These are phyloP conservation scores for Gadopsis bispinosus DNA, from an alignment of 2,797 vertebrate genomes.

Conservation along the genomic window DNA sequence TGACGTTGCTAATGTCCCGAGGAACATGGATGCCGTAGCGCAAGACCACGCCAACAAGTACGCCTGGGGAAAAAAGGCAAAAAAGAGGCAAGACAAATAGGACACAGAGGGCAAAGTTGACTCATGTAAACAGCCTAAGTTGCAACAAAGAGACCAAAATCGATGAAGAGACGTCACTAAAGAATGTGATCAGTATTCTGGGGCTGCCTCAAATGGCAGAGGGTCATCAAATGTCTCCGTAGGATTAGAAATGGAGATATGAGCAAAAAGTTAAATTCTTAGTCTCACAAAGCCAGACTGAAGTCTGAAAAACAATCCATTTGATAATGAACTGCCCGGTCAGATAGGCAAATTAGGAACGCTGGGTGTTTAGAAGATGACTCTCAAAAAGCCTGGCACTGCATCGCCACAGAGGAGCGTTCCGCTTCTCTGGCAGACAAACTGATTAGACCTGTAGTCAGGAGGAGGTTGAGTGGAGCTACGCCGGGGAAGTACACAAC, in stretches of 20 bases:
- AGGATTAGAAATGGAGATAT: neutral
- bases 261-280: neutral
- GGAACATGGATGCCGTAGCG: constrained; percentile 95
- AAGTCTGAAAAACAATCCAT: neutral
- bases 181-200: neutral
- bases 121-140: neutral
- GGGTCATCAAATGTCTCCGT: neutral
- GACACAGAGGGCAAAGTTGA: neutral
- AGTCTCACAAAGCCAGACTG: neutral
- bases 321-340: neutral
- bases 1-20: constrained; percentile 89
- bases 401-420: neutral
- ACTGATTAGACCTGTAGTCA: neutral
- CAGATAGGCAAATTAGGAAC: neutral
- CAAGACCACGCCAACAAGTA: constrained; percentile 93
- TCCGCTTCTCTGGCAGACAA: neutral
- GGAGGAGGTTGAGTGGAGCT: neutral
- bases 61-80: constrained; percentile 79
- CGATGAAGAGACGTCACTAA: neutral
- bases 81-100: neutral
- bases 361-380: neutral
- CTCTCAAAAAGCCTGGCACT: neutral
- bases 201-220: neutral
- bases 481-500: neutral
- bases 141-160: neutral